Evolutionary conservation across 2,113 vertebrate genomes (phyloP).

Genomic region (Rallus limicola): DNA sequence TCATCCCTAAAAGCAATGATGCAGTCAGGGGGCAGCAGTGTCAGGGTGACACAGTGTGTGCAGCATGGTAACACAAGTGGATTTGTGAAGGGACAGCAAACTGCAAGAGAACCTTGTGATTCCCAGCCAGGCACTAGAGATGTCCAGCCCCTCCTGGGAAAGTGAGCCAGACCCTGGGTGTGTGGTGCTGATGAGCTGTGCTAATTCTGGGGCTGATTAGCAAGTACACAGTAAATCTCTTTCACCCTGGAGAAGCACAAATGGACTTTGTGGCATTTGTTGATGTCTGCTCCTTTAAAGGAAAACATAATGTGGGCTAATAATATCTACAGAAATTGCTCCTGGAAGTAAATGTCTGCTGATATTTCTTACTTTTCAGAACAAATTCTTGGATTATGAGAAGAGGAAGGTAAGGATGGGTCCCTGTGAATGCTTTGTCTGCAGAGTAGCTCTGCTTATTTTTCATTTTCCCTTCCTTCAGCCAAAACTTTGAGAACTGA

Average conservation of each 20-base stretch:
- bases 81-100: not conserved
- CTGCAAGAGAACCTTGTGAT: not conserved
- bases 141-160: not conserved
- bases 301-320: not conserved
- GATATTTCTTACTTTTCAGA: slow-evolving; percentile 78
- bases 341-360: not conserved
- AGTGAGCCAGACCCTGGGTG: not conserved
- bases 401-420: slow-evolving; percentile 86
- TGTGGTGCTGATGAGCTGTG: not conserved
- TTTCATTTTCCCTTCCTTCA: not conserved
- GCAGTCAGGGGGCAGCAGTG: not conserved
- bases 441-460: not conserved
- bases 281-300: not conserved
- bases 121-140: not conserved
- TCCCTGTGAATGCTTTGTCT: not conserved
- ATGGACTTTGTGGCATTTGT: not conserved
- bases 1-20: not conserved
- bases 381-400: slow-evolving; percentile 91
- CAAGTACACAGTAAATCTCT: not conserved
- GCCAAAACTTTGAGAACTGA: not conserved
- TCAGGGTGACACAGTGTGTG: not conserved
- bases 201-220: not conserved
- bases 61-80: fast-evolving
- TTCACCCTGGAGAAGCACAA: not conserved
- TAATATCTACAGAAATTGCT: not conserved